Base-by-base conservation (phyloP, 64 coral and sea anemone genomes). In the Orbicella faveolata region DNA sequence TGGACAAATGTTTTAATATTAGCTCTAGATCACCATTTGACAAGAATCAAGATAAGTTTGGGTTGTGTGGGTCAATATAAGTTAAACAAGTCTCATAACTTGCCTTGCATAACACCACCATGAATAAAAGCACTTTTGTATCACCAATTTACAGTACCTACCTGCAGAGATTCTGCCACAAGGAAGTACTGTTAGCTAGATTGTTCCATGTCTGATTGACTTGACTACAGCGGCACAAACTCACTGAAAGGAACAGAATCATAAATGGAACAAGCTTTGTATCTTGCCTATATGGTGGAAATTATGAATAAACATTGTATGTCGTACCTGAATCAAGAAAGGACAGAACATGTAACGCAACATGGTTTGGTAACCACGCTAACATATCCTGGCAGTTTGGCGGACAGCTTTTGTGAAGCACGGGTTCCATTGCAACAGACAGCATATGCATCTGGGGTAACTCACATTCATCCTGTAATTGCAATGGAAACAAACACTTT, bases 331-430 rank as follows among this genome's bases (percentile, higher is more conserved):
- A 89, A 88, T 99, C 97, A 76, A 99, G 79, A 36, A 84, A 94
- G 13, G 91, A 93, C 73, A 99, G 70, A 19, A 99, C 63, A 41
- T 77, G 37, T 33, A 89, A 61, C 2, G 97, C 90, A 12, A 99
- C 97, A 69, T 88, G 84, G 83, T 93, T 82, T 62, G 97, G 97
- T 76, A 99, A 81, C 97, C 97, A 99, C 34, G 89, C 88, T 63
- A 99, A 75, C 91, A 99, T 93, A 63, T 99, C 97, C 91, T 99
- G 97, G 86, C 97, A 99, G 73, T 99, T 95, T 21, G 94, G 90
- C 19, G 97, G 97, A 61, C 97, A 99, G 61, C 73, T 95, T 63
- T 99, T 95, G 61, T 99, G 97, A 10, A 99, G 83, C 25, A 93
- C 70, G 11, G 94, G 91, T 65, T 99, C 97, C 97, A 99, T 99